Evolutionary conservation across 2,113 vertebrate species (phyloP).

Genomic region (Trematomus loennbergii): DNA sequence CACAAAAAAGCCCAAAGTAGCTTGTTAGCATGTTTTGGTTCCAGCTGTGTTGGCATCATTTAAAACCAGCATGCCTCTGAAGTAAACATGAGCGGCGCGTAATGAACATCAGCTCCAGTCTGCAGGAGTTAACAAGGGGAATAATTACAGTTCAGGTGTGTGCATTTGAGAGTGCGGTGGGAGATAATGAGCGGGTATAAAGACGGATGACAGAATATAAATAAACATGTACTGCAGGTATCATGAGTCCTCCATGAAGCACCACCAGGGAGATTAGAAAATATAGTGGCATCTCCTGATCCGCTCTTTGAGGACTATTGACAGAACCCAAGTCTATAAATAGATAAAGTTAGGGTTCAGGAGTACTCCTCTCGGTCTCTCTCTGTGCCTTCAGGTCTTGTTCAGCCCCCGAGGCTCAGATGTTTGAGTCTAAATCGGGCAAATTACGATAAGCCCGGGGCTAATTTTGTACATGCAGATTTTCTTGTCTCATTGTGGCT

Average conservation of each 20-base stretch:
- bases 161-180: constrained; percentile 14
- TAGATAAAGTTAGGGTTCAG: constrained; percentile 53
- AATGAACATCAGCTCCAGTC: constrained; percentile 41
- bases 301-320: constrained; percentile 26
- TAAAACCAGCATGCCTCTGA: constrained; percentile 42
- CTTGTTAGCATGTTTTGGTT: constrained; percentile 14
- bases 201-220: constrained; percentile 28
- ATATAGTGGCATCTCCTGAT: constrained; percentile 17
- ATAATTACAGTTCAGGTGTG: constrained; percentile 53
- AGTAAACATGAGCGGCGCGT: constrained; percentile 46
- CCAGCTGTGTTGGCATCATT: constrained; percentile 37
- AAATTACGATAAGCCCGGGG: constrained; percentile 56
- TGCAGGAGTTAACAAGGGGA: constrained; percentile 36
- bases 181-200: constrained; percentile 48
- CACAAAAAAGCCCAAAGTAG: constrained; percentile 17
- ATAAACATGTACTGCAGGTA: constrained; percentile 8
- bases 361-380: not conserved
- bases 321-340: constrained; percentile 40
- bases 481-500: constrained; percentile 32
- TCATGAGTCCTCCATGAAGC: constrained; percentile 28
- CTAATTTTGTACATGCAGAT: constrained; percentile 54
- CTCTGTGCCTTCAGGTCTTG: constrained; percentile 24
- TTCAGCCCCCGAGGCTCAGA: constrained; percentile 39
- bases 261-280: constrained; percentile 8
- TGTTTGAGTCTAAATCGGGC: constrained; percentile 51